Conservation (phyloP, 2,888 invertebrate species). For the Dusona sp. region DNA sequence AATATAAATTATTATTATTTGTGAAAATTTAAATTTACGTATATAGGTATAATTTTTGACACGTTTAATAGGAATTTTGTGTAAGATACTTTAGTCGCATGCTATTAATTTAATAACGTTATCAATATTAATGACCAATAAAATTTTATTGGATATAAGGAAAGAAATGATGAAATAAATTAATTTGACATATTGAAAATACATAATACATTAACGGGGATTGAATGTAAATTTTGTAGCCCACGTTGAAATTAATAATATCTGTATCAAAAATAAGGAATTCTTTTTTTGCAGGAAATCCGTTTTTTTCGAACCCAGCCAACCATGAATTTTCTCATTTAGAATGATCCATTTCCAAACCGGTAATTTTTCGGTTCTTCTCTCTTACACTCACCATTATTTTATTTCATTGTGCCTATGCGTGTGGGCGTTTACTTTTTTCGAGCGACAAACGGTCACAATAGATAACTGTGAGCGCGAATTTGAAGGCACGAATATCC, state of each 20-base stretch:
- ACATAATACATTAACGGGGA: too few relatives aligned
- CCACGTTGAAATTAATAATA: neutral
- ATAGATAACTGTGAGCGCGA: slow-evolving; percentile 34
- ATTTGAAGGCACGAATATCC: neutral
- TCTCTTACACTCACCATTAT: neutral
- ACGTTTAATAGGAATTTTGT: too few relatives aligned
- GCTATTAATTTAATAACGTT: too few relatives aligned
- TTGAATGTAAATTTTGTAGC: too few relatives aligned
- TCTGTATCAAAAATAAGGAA: neutral
- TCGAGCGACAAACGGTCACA: slow-evolving; percentile 17
- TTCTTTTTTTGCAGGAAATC: slow-evolving; percentile 22
- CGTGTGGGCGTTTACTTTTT: slow-evolving; percentile 8
- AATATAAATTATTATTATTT: neutral
- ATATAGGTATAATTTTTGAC: too few relatives aligned
- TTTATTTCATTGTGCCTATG: neutral
- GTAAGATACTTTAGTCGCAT: too few relatives aligned
- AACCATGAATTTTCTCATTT: slow-evolving; percentile 28
- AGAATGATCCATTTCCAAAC: slow-evolving; percentile 14
- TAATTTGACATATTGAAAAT: too few relatives aligned
- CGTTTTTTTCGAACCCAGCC: neutral
- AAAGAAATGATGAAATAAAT: too few relatives aligned
- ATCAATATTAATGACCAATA: too few relatives aligned
- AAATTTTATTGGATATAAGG: too few relatives aligned
- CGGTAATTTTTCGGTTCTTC: slow-evolving; percentile 26
- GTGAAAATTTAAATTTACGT: neutral